Evolutionary conservation across 2,888 invertebrate species (phyloP), one percentile per base, ranked within the genome.

Genomic region (Selenia dentaria): DNA sequence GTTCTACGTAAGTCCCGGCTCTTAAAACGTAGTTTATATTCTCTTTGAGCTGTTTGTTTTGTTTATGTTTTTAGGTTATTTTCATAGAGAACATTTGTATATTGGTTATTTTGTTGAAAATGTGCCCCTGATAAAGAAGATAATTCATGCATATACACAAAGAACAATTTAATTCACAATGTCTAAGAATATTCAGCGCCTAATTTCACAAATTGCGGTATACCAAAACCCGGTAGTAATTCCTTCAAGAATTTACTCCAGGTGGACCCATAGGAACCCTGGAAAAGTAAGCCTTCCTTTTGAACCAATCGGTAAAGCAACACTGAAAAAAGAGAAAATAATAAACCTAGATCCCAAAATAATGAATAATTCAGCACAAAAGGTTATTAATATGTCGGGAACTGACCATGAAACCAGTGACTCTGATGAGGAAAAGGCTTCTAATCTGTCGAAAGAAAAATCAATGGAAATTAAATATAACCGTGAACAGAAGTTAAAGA

Each of bases 221-320:
- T 52, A 44, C 6, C 58, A 62, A n/a, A 63, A 64, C 34, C 40
- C 55, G 3, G 26, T 44, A 6, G 18, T 52, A 40, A 45, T 43
- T 47, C 61, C 66, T n/a, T 58, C 65, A 42, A 79, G 83, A 67
- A 76, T 70, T 62, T 86, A 87, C 53, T 66, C 77, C 8, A 83
- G 92, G 60, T 93, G 92, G 92, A 55, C 74, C 49, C 90, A 91
- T 60, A 91, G 94, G 41, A 79, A 66, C 43, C 93, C 93, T 12
- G 71, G 74, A 14, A 89, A 84, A 61, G 89, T 93, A 27, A 60
- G 91, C 18, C 78, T 93, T 37, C 90, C 92, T 9, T 90, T 92
- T 53, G 78, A 79, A 54, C 62, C 73, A 6, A 68, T 70, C 22
- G 52, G 69, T 1, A 72, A 80, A 52, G 58, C 60, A 6, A 64